These are phyloP conservation scores for Gadopsis bispinosus DNA, from an alignment of 2,797 vertebrate genomes.

Conservation along the genomic window DNA sequence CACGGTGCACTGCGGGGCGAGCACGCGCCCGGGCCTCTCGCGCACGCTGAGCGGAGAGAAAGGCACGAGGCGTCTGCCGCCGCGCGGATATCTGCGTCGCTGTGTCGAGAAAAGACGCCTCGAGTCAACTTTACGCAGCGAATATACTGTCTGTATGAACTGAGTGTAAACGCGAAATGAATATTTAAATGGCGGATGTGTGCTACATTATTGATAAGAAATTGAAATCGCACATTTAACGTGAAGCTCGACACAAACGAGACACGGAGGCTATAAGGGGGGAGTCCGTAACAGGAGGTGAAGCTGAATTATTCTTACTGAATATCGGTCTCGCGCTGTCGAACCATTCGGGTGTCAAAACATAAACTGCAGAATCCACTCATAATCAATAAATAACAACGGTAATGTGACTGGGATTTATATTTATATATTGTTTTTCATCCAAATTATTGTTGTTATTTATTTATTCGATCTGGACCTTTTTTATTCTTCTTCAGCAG, in stretches of 20 bases:
- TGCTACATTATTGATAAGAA: conserved; percentile 70
- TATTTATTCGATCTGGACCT: conserved; percentile 5
- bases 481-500: not conserved
- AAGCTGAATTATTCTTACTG: conserved; percentile 25
- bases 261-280: not conserved
- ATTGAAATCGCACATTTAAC: conserved; percentile 64
- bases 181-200: conserved; percentile 66
- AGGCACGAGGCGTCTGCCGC: too few relatives aligned
- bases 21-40: too few relatives aligned
- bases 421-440: not conserved
- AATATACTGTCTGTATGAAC: conserved; percentile 32
- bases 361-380: too few relatives aligned
- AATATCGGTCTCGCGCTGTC: not conserved
- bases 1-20: too few relatives aligned
- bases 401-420: not conserved
- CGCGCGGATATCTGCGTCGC: too few relatives aligned
- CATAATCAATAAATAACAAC: not conserved
- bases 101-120: conserved; percentile 9
- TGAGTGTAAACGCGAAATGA: conserved; percentile 45
- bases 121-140: conserved; percentile 36
- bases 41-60: too few relatives aligned
- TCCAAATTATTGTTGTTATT: not conserved
- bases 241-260: conserved; percentile 56
- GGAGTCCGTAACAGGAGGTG: conserved; percentile 9
- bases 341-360: not conserved